Conservation (phyloP, 2,888 invertebrate genomes). For the Caradrina kadenii region DNA sequence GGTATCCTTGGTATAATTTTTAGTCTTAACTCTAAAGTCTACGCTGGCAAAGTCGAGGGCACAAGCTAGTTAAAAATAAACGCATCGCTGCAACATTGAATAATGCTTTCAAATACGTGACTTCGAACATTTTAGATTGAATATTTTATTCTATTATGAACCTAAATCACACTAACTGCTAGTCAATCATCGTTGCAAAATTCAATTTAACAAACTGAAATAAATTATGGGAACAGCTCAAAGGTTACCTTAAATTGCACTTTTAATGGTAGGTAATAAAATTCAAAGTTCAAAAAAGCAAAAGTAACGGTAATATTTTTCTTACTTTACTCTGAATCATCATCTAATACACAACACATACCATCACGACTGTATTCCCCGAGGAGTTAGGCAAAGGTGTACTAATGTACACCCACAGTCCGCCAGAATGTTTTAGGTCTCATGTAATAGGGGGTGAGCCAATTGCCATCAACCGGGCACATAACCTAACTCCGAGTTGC, state of each 20-base stretch:
- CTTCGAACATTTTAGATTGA: not conserved
- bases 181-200: conserved; percentile 3
- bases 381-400: too few relatives aligned
- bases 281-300: not conserved
- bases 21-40: too few relatives aligned
- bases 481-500: too few relatives aligned
- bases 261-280: conserved; percentile 1
- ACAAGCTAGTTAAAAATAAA: too few relatives aligned
- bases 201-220: not conserved
- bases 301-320: not conserved
- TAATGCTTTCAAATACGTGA: not conserved
- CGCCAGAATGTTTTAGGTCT: too few relatives aligned
- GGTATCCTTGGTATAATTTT: too few relatives aligned
- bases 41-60: too few relatives aligned
- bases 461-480: too few relatives aligned
- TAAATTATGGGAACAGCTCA: conserved; percentile 5
- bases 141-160: conserved; percentile 11
- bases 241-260: not conserved
- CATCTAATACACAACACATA: not conserved
- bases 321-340: not conserved
- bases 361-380: too few relatives aligned
- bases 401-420: too few relatives aligned
- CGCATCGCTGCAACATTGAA: not conserved
- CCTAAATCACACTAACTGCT: conserved; percentile 15
- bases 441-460: too few relatives aligned